phyloP scores from a whole-genome alignment of 2,113 vertebrate genomes.

The Pomatorhinus ruficollis region DNA sequence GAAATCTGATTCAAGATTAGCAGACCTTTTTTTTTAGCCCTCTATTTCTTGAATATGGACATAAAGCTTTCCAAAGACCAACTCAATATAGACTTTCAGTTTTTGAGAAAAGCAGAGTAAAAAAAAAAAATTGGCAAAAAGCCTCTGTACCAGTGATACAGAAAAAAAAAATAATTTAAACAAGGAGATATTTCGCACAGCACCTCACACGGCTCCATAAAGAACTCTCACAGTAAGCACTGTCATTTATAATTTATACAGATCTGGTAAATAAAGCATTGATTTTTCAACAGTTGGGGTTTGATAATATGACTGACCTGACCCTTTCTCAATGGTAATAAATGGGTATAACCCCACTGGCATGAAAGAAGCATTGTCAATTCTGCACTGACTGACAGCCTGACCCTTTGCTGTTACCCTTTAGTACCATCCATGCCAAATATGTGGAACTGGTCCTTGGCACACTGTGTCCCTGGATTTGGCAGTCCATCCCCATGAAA shows the following conservation, averaged over 20 bases:
- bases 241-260: background rate
- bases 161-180: background rate
- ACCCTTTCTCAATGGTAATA: background rate
- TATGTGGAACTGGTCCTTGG: background rate
- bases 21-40: background rate
- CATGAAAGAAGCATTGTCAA: background rate
- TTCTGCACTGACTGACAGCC: background rate
- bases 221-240: background rate
- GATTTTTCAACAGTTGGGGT: background rate
- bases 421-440: background rate
- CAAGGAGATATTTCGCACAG: background rate
- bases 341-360: background rate
- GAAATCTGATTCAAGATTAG: slow-evolving; percentile 16
- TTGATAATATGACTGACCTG: background rate
- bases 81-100: background rate
- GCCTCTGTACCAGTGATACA: background rate
- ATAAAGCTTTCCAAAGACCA: background rate
- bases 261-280: background rate
- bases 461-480: background rate
- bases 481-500: background rate
- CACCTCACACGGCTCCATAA: background rate
- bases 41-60: background rate
- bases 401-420: background rate
- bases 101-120: background rate
- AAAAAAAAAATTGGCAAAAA: too few relatives aligned